Base-by-base conservation (phyloP, 2,797 vertebrate species). In the Fundulus diaphanus region DNA sequence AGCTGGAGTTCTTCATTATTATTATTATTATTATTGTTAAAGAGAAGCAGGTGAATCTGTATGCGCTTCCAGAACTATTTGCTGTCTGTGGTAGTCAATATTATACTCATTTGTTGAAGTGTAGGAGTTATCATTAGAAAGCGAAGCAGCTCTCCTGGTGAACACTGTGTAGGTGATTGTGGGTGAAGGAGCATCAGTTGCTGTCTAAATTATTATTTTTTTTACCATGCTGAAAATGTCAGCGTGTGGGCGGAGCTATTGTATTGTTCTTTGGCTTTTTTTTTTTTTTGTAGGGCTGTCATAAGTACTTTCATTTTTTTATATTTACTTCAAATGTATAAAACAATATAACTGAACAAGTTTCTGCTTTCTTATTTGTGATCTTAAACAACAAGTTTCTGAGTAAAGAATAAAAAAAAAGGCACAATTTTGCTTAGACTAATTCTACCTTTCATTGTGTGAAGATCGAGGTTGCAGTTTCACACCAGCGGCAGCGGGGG, bases 401-500 rank as follows among this genome's bases (percentile, higher is more conserved):
- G 1, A 24, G 35, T 48, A 24, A 51, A 7, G 22, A 44, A 51
- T 7, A 24, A 33, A 51, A 2, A 16, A 52, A 44, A 66, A 66
- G n/a, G 13, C 20, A 44, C 44, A 1, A 5, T 51, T 70, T 52
- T 3, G 31, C 22, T 70, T n/a, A 16, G 49, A 52, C 7, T 35
- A 24, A 15, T 35, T 70, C 16, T 20, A 18, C 3, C 44, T 56
- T 31, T 46, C 48, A 24, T 6, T 11, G 9, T 22, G n/a, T 15
- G 20, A 29, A 22, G 67, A 22, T 20, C 29, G 11, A 54, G 22
- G 44, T 13, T 90, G 81, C 49, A 74, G 49, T 86, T 88, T 74
- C 77, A 54, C 16, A 11, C 24, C 16, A 0, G 24, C 56, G 70
- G 51, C 94, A 91, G 87, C 83, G 92, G 92, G 89, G 90, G 69